A percentile compares a stretch with the other conserved stretches of the same genome.
These are phyloP conservation scores for Naja naja DNA, from an alignment of 2,113 vertebrate genomes.

Conservation along the genomic window DNA sequence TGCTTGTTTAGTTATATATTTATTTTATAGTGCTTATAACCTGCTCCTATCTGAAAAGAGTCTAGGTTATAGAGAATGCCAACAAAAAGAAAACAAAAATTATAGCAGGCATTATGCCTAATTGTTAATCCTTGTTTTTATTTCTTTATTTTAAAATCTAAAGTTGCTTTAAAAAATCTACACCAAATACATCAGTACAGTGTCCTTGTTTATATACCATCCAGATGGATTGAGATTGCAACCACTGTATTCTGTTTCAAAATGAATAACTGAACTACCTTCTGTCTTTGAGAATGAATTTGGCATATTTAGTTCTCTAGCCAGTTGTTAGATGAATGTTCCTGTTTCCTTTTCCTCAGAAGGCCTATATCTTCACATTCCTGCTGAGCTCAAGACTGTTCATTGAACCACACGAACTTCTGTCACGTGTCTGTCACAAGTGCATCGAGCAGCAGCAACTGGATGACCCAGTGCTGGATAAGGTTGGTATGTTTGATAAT, in stretches of 20 bases:
- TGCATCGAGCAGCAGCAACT: conserved; percentile 89
- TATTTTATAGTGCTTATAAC: neutral
- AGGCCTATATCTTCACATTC: conserved; percentile 92
- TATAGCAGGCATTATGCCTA: neutral
- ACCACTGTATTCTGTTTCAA: neutral
- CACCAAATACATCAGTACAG: neutral
- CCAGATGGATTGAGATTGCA: neutral
- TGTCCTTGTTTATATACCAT: neutral
- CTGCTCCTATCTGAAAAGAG: neutral
- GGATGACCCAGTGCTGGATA: conserved; percentile 84
- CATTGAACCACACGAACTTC: conserved; percentile 85
- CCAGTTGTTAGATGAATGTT: conserved; percentile 8
- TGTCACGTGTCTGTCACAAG: conserved; percentile 85
- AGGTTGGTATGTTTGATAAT: conserved; percentile 68
- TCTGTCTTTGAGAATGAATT: neutral
- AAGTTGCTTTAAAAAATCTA: neutral
- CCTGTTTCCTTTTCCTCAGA: conserved; percentile 66
- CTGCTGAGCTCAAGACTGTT: conserved; percentile 90
- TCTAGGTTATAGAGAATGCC: neutral
- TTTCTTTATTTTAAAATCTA: neutral
- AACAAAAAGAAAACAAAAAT: neutral
- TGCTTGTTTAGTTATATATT: neutral
- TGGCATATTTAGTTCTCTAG: neutral
- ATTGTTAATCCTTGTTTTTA: neutral
- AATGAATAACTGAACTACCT: too few relatives aligned